Base-by-base conservation (phyloP, 1,140 invertebrate species). In the Aphelinus atriplicis region DNA sequence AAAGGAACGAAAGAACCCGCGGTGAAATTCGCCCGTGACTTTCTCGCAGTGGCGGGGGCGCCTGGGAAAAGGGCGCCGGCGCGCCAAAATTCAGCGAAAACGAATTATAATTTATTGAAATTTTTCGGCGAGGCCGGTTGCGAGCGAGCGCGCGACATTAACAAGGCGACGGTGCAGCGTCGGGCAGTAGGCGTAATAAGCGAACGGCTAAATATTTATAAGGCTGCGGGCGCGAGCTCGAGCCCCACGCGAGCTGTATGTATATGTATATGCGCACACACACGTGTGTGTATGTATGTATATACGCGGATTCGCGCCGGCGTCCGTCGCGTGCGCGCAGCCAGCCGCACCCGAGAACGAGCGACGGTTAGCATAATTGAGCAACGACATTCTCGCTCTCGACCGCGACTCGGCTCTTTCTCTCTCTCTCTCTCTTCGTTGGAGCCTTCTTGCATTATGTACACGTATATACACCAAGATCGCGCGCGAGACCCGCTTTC, bases 131-230 rank as follows among this genome's bases (percentile, higher is more conserved):
- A 26, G 26, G 26, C 26, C 26, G 26, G 26, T 26, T 26, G 26
- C 26, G 26, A 26, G 26, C 26, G 26, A 26, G 26, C 26, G 26
- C 26, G 26, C 26, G 26, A 58, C 55, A 73, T 73, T 61, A 73
- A 73, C 71, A 51, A 73, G 71, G 57, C 57, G 63, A n/a, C 57
- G n/a, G 48, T 55, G n/a, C 9, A 4, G 4, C 51, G 4, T 9
- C 51, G 9, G 51, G 9, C 4, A 53, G 51, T 53, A 53, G n/a
- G 58, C 3, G 5, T 60, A 73, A 73, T 66, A 67, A 73, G 56
- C 56, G 71, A 50, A 56, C 62, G 65, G n/a, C 73, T 74, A 74
- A 74, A 74, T 74, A 74, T 74, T 74, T 69, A 74, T 74, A 74
- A 74, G 60, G 50, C 57, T 47, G 26, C 10, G 7, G 3, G 26